phyloP scores from a whole-genome alignment of 2,888 invertebrate species.

The Halictus quadricinctus region DNA sequence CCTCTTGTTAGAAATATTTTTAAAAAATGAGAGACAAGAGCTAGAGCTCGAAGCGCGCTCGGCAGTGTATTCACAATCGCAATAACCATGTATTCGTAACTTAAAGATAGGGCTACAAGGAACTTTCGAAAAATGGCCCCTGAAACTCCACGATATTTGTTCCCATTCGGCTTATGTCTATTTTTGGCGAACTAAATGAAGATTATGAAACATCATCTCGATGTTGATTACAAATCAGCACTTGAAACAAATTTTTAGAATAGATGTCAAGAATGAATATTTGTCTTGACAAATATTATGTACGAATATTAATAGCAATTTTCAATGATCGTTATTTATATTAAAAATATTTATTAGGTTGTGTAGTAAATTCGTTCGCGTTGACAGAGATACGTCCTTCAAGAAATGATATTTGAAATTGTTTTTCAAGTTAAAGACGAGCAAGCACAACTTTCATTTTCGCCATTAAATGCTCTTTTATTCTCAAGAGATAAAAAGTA shows the following conservation, averaged over 20 bases:
- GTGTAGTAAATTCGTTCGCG: neutral
- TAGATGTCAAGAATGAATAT: no score
- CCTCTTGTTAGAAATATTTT: conserved; percentile 60
- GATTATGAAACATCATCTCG: neutral
- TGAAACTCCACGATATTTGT: conserved; percentile 35
- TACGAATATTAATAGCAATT: neutral
- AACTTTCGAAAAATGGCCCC: conserved; percentile 66
- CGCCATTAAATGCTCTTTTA: neutral
- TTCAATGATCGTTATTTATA: neutral
- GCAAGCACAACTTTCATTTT: neutral
- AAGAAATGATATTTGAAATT: neutral
- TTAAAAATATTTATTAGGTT: neutral
- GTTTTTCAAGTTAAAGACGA: neutral
- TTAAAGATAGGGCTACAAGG: conserved; percentile 76
- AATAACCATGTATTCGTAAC: conserved; percentile 76
- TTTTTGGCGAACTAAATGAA: neutral
- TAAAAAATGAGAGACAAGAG: conserved; percentile 67
- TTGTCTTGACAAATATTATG: neutral
- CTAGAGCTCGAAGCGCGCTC: conserved; percentile 81
- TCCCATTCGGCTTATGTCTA: neutral
- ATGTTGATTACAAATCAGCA: neutral
- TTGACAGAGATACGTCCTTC: neutral
- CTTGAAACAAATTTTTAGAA: neutral
- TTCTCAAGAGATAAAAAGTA: neutral
- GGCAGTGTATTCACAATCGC: conserved; percentile 82